Evolutionary conservation across 2,113 vertebrate species (phyloP), one percentile per base, ranked within the genome.

Genomic region (Eonycteris spelaea): DNA sequence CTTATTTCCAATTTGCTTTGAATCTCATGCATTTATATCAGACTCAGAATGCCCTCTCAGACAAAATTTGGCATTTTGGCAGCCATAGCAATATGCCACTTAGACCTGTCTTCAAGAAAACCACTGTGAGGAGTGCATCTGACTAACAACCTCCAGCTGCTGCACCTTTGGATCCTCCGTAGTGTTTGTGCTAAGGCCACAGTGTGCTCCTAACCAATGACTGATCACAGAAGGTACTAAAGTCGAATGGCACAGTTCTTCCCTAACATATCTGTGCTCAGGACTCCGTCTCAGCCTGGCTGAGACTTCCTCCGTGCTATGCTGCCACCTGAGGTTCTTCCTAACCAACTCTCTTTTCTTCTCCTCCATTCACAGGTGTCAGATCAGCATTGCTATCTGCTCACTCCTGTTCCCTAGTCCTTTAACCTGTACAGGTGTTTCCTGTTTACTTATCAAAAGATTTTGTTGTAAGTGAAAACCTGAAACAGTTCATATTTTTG

Each of bases 301-400:
- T 53, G 2, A 8, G 24, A 35, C 26, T 24, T 40, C 59, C 30
- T 68, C 21, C 15, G 35, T n/a, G 30, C 33, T 43, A 1, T 24
- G 28, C 8, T 55, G 26, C 33, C 16, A 21, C 14, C 21, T 48
- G 35, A 67, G 3, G 2, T 18, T 45, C 35, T 33, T 63, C 38
- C 26, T 19, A 13, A 3, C 26, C 8, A 11, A 4, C 1, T 33
- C 1, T 59, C 59, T 6, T 45, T 75, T 75, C 68, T 68, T 8
- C 40, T 40, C 22, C 30, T 59, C 33, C 35, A 40, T 77, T 71
- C 7, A 33, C 8, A 67, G 9, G n/a, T 33, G 0, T 77, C 12
- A 8, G 5, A 48, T 48, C 7, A 59, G 63, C 19, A 26, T 2
- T 9, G 0, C 0, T 3, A 12, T 51, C 33, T 28, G 7, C 51